phyloP scores from a whole-genome alignment of 2,797 vertebrate genomes.

The Garrulus glandarius region DNA sequence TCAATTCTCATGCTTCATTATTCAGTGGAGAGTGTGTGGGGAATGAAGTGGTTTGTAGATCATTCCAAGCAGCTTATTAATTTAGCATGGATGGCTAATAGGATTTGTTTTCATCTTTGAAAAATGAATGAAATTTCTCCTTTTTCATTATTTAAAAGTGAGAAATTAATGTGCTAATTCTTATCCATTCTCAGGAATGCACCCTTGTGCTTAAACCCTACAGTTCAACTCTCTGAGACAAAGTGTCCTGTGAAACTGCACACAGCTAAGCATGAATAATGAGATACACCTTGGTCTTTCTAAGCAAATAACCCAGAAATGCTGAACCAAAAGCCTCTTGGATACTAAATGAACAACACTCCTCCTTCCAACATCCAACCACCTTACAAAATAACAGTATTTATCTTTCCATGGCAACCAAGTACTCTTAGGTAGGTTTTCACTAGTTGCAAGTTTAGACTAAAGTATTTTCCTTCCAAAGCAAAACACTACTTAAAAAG shows the following conservation, averaged over 20 bases:
- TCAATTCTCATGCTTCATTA: conserved; percentile 62
- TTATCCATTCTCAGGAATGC: neutral
- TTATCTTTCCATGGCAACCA: neutral
- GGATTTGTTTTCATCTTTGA: conserved; percentile 63
- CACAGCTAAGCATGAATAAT: neutral
- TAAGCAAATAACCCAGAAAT: neutral
- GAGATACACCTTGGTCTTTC: neutral
- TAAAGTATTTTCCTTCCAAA: conserved; percentile 50
- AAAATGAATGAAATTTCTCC: conserved; percentile 62
- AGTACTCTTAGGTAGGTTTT: neutral
- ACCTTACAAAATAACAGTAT: neutral
- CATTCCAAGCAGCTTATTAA: conserved; percentile 61
- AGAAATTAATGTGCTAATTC: neutral
- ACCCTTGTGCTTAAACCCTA: neutral
- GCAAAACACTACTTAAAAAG: conserved; percentile 61
- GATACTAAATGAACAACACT: neutral
- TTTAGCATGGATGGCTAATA: conserved; percentile 64
- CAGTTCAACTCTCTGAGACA: neutral
- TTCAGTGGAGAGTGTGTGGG: conserved; percentile 17
- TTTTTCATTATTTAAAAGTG: conserved; percentile 53
- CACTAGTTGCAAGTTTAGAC: neutral
- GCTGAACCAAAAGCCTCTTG: neutral
- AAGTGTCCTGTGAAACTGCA: neutral
- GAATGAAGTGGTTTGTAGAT: conserved; percentile 60
- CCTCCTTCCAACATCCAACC: neutral